phyloP scores from a whole-genome alignment of 2,113 vertebrate genomes.

The Dissostichus mawsoni region DNA sequence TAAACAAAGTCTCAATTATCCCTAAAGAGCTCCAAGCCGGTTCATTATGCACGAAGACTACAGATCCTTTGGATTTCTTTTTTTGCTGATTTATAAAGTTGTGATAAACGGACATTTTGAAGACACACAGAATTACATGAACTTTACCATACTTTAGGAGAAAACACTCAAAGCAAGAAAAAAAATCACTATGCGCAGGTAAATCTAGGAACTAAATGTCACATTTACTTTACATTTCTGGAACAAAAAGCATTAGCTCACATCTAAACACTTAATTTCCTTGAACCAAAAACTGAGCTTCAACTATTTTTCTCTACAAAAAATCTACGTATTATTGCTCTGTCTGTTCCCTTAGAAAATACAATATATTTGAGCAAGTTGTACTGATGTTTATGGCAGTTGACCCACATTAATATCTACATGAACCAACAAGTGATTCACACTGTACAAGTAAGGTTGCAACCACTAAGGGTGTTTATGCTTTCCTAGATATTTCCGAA shows the following conservation, averaged over 20 bases:
- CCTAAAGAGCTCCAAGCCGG: not conserved
- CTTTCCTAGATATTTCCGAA: no score
- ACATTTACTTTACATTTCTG: not conserved
- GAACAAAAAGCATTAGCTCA: not conserved
- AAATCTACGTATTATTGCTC: not conserved
- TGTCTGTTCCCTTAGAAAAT: not conserved
- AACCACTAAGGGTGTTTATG: no score
- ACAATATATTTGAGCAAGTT: not conserved
- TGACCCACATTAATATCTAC: not conserved
- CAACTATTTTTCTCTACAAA: not conserved
- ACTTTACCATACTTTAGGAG: not conserved
- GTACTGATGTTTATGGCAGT: not conserved
- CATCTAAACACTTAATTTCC: not conserved
- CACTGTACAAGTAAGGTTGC: no score
- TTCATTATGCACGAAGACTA: not conserved
- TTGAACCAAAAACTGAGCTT: not conserved
- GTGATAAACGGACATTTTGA: not conserved
- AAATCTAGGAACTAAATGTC: not conserved
- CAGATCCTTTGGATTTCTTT: not conserved
- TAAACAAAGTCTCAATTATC: constrained; percentile 4
- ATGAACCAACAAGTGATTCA: not conserved
- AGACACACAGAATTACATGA: not conserved
- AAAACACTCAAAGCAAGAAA: not conserved
- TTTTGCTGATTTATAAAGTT: not conserved
- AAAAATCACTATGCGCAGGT: not conserved